Conservation (phyloP, 2,113 vertebrate genomes). For the Channa maculata region DNA sequence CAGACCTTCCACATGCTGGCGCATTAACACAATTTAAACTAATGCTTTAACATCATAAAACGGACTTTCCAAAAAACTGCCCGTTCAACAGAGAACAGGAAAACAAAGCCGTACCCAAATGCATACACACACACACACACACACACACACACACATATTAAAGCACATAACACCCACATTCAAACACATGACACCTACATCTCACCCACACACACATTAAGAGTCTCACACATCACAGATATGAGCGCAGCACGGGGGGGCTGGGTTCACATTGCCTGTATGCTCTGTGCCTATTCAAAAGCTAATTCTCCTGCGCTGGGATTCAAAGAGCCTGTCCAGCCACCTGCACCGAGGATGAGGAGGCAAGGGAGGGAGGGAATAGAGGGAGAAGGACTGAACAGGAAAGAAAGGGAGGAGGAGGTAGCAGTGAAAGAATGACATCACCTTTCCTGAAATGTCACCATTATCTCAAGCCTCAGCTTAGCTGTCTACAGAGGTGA, state of each 20-base stretch:
- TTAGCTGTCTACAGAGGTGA: slow-evolving; percentile 78
- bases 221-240: slow-evolving; percentile 55
- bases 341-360: slow-evolving; percentile 71
- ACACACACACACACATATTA: slow-evolving; percentile 43
- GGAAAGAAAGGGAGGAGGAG: slow-evolving; percentile 40
- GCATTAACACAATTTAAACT: slow-evolving; percentile 10
- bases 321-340: slow-evolving; percentile 67
- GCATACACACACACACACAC: slow-evolving; percentile 27
- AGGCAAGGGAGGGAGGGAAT: background rate
- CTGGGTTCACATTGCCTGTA: slow-evolving; percentile 48
- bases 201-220: slow-evolving; percentile 66
- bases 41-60: slow-evolving; percentile 12
- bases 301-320: slow-evolving; percentile 63
- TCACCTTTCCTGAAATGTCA: slow-evolving; percentile 83
- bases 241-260: slow-evolving; percentile 25
- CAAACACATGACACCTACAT: slow-evolving; percentile 51
- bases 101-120: background rate
- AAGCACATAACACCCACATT: slow-evolving; percentile 58
- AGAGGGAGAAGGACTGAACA: background rate
- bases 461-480: slow-evolving; percentile 82
- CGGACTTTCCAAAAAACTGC: slow-evolving; percentile 10
- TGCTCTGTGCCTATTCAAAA: slow-evolving; percentile 63
- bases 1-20: slow-evolving; percentile 14
- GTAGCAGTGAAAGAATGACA: slow-evolving; percentile 77
- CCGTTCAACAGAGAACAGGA: background rate